These are phyloP conservation scores for Bombus superbus DNA, from an alignment of 1,140 invertebrate genomes.

Conservation along the genomic window DNA sequence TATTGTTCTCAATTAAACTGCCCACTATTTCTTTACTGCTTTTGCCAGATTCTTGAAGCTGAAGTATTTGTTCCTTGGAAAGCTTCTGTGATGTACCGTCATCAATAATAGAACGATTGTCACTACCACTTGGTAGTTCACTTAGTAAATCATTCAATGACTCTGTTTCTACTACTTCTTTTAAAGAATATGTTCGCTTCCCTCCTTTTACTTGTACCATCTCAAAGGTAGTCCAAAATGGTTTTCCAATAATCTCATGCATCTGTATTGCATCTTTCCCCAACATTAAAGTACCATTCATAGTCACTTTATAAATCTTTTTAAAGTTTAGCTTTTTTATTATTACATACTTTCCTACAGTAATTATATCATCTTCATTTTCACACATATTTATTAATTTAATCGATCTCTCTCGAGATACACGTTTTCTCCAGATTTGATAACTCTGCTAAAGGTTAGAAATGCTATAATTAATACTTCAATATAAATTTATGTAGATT, in stretches of 20 bases:
- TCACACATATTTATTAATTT: constrained; percentile 36
- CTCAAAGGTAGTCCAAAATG: constrained; percentile 91
- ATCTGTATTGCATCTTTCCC: constrained; percentile 90
- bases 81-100: constrained; percentile 94
- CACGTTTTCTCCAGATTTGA: background rate
- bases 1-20: constrained; percentile 94
- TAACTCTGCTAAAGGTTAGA: background rate
- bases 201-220: constrained; percentile 86
- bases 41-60: constrained; percentile 88
- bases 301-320: constrained; percentile 89
- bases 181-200: constrained; percentile 85
- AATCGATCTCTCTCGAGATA: background rate
- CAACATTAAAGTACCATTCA: constrained; percentile 85
- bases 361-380: constrained; percentile 77
- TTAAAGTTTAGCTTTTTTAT: constrained; percentile 90
- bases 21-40: constrained; percentile 93
- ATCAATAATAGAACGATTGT: constrained; percentile 93
- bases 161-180: constrained; percentile 80
- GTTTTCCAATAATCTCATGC: constrained; percentile 87
- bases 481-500: background rate
- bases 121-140: constrained; percentile 84
- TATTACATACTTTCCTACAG: constrained; percentile 88
- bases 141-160: constrained; percentile 76
- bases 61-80: constrained; percentile 91
- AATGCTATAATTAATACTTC: background rate